Conservation (phyloP, 2,888 invertebrate species). For the Cylindroiulus punctatus region DNA sequence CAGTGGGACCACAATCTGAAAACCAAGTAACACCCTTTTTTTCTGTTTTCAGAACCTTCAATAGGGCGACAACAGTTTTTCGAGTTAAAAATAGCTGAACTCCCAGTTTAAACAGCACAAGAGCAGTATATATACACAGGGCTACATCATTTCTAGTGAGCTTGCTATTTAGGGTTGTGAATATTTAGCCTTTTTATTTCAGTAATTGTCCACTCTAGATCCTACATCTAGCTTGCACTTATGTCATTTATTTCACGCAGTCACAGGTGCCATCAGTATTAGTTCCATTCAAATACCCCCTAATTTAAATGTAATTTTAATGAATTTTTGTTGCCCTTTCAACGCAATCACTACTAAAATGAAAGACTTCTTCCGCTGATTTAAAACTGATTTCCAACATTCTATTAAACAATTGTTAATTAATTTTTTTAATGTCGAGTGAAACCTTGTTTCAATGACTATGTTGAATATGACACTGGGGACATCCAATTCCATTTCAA, state of each 20-base stretch:
- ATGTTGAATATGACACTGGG: too few species aligned
- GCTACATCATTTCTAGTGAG: conserved; percentile 20
- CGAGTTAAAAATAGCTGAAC: conserved; percentile 50
- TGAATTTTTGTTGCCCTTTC: background rate
- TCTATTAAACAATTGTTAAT: too few species aligned
- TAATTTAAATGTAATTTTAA: background rate
- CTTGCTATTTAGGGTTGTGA: background rate
- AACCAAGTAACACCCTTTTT: conserved; percentile 26
- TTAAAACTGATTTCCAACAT: too few species aligned
- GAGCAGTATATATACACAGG: conserved; percentile 7
- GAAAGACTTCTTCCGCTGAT: too few species aligned
- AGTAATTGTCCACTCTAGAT: background rate
- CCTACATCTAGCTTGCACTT: background rate
- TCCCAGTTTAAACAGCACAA: conserved; percentile 40
- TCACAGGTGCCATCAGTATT: background rate
- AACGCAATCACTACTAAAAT: background rate
- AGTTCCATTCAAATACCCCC: background rate
- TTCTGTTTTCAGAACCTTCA: conserved; percentile 1
- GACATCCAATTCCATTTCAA: too few species aligned
- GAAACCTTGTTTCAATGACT: too few species aligned
- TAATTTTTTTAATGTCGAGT: too few species aligned
- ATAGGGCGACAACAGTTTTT: conserved; percentile 29
- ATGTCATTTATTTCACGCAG: too few species aligned
- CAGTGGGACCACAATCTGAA: background rate
- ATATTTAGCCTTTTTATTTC: background rate